Percentiles rank a stretch among this genome's conserved stretches.
These are phyloP conservation scores for Monopterus albus DNA, from an alignment of 2,113 vertebrate genomes.

Conservation along the genomic window DNA sequence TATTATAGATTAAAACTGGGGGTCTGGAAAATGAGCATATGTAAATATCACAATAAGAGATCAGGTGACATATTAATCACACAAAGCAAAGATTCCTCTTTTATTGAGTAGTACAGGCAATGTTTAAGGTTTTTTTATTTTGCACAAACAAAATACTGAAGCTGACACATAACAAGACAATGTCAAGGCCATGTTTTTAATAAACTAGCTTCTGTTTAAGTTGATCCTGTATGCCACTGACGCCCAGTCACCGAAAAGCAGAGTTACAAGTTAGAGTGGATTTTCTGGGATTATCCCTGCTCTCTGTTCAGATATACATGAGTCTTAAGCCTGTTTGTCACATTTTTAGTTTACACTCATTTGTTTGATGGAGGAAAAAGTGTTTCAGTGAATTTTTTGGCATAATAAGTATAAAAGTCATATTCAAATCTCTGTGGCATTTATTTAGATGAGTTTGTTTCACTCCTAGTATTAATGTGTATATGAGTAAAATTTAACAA, in stretches of 20 bases:
- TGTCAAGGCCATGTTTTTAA: neutral
- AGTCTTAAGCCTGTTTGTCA: conserved; percentile 31
- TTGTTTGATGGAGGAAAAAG: conserved; percentile 19
- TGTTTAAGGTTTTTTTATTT: too few relatives aligned
- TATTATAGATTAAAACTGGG: too few relatives aligned
- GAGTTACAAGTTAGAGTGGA: conserved; percentile 19
- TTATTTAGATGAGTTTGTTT: conserved; percentile 47
- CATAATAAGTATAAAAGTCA: conserved; percentile 19
- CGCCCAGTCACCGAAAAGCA: conserved; percentile 9
- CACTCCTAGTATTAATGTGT: conserved; percentile 43
- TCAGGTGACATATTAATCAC: too few relatives aligned
- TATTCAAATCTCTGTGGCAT: conserved; percentile 26
- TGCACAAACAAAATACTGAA: too few relatives aligned
- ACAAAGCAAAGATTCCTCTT: too few relatives aligned
- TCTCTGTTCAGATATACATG: conserved; percentile 9
- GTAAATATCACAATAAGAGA: too few relatives aligned
- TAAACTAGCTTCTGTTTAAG: neutral
- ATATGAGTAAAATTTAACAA: conserved; percentile 17
- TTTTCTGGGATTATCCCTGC: conserved; percentile 32
- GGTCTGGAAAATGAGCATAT: too few relatives aligned
- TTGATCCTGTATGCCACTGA: conserved; percentile 5
- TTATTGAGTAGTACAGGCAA: too few relatives aligned
- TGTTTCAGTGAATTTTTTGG: conserved; percentile 7
- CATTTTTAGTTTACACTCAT: conserved; percentile 39
- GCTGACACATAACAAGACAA: neutral